Conservation (phyloP, 2,888 invertebrate genomes). For the Scelioninae gen. 1 region DNA sequence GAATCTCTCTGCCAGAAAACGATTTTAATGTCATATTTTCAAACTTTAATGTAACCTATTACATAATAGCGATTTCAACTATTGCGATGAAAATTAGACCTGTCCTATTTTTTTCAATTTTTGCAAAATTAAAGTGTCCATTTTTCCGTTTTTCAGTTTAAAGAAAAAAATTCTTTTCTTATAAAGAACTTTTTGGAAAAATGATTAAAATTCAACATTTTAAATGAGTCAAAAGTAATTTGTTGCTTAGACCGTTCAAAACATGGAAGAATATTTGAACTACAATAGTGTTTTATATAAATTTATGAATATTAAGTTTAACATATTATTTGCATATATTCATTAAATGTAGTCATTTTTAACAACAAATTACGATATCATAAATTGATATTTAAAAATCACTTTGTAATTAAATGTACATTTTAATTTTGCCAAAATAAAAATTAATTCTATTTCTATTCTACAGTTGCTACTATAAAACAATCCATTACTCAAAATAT, state of each 20-base stretch:
- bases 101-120: constrained; percentile 7
- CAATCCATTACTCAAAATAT: constrained; percentile 46
- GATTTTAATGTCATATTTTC: constrained; percentile 27
- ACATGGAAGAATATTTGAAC: too few species aligned
- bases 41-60: constrained; percentile 30
- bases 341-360: too few species aligned
- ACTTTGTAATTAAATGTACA: background rate
- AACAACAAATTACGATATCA: too few species aligned
- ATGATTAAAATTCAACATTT: too few species aligned
- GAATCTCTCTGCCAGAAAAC: constrained; percentile 4
- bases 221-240: too few species aligned
- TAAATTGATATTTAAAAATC: background rate
- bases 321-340: too few species aligned
- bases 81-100: constrained; percentile 19
- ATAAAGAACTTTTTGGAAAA: too few species aligned
- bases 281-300: too few species aligned
- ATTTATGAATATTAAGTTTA: too few species aligned
- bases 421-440: constrained; percentile 14
- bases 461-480: too few species aligned
- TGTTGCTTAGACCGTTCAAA: too few species aligned
- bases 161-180: too few species aligned
- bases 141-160: background rate
- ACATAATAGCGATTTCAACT: constrained; percentile 20
- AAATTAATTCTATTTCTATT: background rate
- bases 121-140: constrained; percentile 19